Base-by-base conservation (phyloP, 2,888 invertebrate species). In the Phortica okadai region DNA sequence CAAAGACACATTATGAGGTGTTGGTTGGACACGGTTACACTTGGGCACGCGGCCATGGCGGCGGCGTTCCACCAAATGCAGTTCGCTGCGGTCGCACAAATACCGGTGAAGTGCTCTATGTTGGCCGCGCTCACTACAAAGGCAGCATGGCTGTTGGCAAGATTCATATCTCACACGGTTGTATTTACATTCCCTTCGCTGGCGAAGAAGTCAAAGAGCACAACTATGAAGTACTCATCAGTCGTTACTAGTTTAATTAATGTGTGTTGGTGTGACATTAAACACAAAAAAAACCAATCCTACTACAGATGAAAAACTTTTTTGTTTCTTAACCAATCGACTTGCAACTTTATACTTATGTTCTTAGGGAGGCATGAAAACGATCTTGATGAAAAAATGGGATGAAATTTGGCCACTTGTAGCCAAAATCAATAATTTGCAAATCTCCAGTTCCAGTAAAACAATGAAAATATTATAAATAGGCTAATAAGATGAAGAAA, bases 121-220 rank as follows among this genome's bases (percentile, higher is more conserved):
- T 66, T 33, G 66, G 66, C 10, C 66, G 66, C 42, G 16, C 66
- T 10, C 5, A 42, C n/a, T n/a, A 42, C 16, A 44, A 16, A 11
- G 66, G 66, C 6, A n/a, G 33, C 14, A 41, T 66, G 41, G n/a
- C 41, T n/a, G 14, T 66, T 7, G 66, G 66, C 16, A 41, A n/a
- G 16, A 6, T 66, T 42, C 42, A 42, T 42, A 5, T 3, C 2
- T n/a, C 42, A 8, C n/a, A 42, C 16, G 41, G 14, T 33, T 33
- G 66, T 3, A 56, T 56, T 42, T 66, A n/a, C n/a, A 16, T 42
- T n/a, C 16, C 14, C 5, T n/a, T 92, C 77, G 90, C 86, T 25
- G 93, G 93, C 4, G 88, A 91, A 74, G 94, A 94, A 87, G 89
- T 92, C 79, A 80, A 89, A 1, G 92, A 93, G 80, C 82, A 90